A percentile compares a stretch with the other conserved stretches of the same genome.
These are phyloP conservation scores for Sinella curviseta DNA, from an alignment of 1,140 invertebrate species.

Conservation along the genomic window DNA sequence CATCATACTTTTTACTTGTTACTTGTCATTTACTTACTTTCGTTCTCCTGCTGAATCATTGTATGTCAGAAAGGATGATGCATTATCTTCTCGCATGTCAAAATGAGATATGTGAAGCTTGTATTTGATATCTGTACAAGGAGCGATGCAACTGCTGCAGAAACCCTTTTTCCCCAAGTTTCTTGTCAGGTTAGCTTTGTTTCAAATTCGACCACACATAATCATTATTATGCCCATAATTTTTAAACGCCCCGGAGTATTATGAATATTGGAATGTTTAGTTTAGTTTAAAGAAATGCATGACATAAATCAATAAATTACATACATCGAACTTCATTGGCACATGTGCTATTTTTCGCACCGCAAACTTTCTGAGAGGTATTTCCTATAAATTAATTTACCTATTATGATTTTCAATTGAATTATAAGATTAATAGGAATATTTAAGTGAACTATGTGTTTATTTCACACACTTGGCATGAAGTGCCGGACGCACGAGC, in stretches of 20 bases:
- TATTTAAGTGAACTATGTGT: neutral
- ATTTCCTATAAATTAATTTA: too few species aligned
- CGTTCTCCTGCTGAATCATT: too few species aligned
- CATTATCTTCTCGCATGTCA: neutral
- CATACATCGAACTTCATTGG: neutral
- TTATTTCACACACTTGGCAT: constrained; percentile 42
- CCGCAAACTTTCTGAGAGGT: neutral
- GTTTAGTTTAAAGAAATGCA: too few species aligned
- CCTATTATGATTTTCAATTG: too few species aligned
- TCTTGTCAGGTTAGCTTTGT: neutral
- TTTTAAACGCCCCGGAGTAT: too few species aligned
- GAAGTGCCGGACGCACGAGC: constrained; percentile 36
- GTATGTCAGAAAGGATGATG: neutral
- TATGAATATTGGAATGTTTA: too few species aligned
- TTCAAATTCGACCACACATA: too few species aligned
- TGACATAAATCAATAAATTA: too few species aligned
- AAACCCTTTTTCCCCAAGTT: neutral
- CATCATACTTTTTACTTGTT: too few species aligned
- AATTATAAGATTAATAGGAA: too few species aligned
- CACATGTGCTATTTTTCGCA: neutral
- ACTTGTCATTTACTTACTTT: too few species aligned
- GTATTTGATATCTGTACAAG: constrained; percentile 42
- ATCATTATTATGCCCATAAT: too few species aligned
- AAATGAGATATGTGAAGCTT: neutral
- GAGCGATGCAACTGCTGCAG: constrained; percentile 29